Evolutionary conservation across 2,888 invertebrate genomes (phyloP), one percentile per base, ranked within the genome.

Genomic region (Netelia inedita): DNA sequence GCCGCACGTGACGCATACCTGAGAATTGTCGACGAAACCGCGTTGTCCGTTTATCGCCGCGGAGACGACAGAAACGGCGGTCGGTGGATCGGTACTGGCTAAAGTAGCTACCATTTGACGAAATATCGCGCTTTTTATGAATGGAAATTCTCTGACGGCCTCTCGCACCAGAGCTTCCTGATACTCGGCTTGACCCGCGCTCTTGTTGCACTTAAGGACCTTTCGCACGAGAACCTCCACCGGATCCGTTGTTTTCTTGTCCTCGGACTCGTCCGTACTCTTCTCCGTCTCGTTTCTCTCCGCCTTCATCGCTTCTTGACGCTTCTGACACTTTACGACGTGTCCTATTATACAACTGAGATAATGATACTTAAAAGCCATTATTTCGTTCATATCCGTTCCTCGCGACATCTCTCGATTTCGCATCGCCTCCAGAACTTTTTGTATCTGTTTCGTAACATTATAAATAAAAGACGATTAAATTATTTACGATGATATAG

Each of bases 321-420:
- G 95, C 87, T 96, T 96, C 89, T 95, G 95, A 86, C 96, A 96
- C 89, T 96, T 96, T 85, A 96, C 94, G 72, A 97, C 95, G 94
- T 97, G 97, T 50, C 95, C 95, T n/a, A 97, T 94, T 78, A 98
- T 95, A 93, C 96, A 97, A 35, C 96, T 95, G 5, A 98, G 94
- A 91, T 98, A 98, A 93, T 98, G 98, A 92, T 97, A 97, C 93
- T 98, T 98, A 88, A 98, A 97, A 11, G 98, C 96, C 95, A 98
- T 96, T 35, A 98, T 96, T 94, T 98, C 98, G 92, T 99, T 99
- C 0, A 96, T 96, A 87, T 98, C 98, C 55, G 95, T 94, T 50
- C 96, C 96, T 90, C 96, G 94, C 86, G 97, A 97, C 96, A 98
- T 97, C 94, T 98, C 98, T 88, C 95, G 96, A 90, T 98, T 98